Conservation (phyloP, 2,113 vertebrate genomes). For the Eptesicus fuscus region DNA sequence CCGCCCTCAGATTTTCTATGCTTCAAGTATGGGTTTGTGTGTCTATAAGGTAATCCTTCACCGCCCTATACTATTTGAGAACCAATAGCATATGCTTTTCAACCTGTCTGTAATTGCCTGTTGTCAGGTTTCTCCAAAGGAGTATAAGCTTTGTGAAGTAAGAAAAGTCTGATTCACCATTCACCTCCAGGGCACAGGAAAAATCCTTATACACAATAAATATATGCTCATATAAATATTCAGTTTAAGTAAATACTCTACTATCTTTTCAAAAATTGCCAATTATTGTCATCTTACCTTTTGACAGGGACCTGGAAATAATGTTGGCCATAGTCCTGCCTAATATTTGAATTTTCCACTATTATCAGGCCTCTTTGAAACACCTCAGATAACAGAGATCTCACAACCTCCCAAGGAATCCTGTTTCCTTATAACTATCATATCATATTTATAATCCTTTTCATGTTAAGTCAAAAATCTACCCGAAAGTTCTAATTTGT, state of each 20-base stretch:
- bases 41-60: not conserved
- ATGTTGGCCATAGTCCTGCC: not conserved
- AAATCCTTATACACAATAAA: not conserved
- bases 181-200: not conserved
- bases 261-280: not conserved
- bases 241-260: not conserved
- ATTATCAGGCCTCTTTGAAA: not conserved
- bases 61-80: not conserved
- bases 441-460: not conserved
- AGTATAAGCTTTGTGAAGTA: not conserved
- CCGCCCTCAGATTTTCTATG: not conserved
- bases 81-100: not conserved
- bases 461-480: not conserved
- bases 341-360: not conserved
- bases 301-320: not conserved
- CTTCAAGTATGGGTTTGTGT: not conserved
- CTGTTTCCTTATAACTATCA: not conserved
- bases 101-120: not conserved
- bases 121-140: not conserved
- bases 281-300: not conserved
- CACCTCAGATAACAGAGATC: not conserved
- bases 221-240: not conserved
- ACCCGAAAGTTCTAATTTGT: not conserved
- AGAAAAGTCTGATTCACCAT: not conserved
- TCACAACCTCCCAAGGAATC: not conserved